A percentile compares a stretch with the other conserved stretches of the same genome.
phyloP scores from a whole-genome alignment of 2,888 invertebrate genomes.

The Keiferia lycopersicella region DNA sequence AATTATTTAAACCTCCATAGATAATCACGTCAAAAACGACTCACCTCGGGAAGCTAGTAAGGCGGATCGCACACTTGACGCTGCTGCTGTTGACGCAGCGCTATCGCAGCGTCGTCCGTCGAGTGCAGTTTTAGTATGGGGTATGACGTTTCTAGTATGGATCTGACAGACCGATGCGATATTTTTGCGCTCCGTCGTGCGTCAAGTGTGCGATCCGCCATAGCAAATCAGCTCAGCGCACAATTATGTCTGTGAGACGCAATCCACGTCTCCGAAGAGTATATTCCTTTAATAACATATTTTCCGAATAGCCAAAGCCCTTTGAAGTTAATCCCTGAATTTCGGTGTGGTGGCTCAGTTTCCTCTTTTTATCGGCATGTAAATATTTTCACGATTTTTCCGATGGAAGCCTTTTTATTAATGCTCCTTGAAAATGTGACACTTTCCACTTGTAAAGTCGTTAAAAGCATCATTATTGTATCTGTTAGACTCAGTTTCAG shows the following conservation, averaged over 20 bases:
- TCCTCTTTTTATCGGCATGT: constrained; percentile 39
- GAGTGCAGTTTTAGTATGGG: too few species aligned
- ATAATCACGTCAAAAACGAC: too few species aligned
- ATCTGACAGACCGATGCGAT: too few species aligned
- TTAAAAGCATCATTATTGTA: neutral
- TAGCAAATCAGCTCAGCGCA: constrained; percentile 53
- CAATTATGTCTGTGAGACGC: constrained; percentile 42
- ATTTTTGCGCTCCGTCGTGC: too few species aligned
- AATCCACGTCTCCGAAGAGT: constrained; percentile 68
- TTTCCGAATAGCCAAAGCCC: constrained; percentile 67
- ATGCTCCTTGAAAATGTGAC: neutral
- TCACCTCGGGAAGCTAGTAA: too few species aligned
- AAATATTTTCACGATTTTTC: constrained; percentile 48
- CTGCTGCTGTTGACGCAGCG: too few species aligned
- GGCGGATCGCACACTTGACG: too few species aligned
- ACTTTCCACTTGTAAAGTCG: neutral
- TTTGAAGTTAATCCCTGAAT: constrained; percentile 73
- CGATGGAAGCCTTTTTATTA: constrained; percentile 26
- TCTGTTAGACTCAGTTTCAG: too few species aligned
- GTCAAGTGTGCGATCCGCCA: too few species aligned
- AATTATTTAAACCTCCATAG: too few species aligned
- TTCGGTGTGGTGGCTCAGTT: constrained; percentile 42
- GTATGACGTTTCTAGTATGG: too few species aligned
- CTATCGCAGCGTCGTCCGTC: too few species aligned
- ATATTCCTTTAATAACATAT: constrained; percentile 77